phyloP scores from a whole-genome alignment of 2,888 invertebrate genomes.

The Amphimallon solstitiale region DNA sequence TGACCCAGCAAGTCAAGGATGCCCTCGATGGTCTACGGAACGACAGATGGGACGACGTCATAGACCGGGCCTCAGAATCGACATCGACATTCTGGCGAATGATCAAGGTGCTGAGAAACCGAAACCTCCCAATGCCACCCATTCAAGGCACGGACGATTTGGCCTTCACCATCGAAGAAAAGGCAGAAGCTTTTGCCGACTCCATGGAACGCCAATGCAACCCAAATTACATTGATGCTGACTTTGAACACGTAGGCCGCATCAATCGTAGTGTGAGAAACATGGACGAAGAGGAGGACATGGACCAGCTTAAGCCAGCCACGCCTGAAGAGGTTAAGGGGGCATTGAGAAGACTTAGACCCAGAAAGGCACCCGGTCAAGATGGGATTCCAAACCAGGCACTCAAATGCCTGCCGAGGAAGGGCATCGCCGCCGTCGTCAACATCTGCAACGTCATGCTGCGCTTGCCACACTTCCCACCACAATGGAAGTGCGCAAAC shows the following conservation, averaged over 20 bases:
- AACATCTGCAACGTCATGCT: slow-evolving; percentile 1
- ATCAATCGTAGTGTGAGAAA: slow-evolving; percentile 5
- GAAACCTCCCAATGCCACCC: not conserved
- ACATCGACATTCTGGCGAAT: not conserved
- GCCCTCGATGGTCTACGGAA: too few relatives aligned
- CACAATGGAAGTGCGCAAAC: not conserved
- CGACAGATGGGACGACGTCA: too few relatives aligned
- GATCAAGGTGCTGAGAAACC: not conserved
- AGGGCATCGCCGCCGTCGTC: not conserved
- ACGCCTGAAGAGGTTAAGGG: not conserved
- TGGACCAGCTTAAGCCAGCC: not conserved
- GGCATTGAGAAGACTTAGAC: too few relatives aligned
- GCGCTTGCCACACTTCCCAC: not conserved
- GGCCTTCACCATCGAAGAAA: not conserved
- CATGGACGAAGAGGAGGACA: not conserved
- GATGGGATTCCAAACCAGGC: not conserved
- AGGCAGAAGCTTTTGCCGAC: not conserved
- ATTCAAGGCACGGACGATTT: not conserved
- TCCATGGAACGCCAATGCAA: slow-evolving; percentile 31
- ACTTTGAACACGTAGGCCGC: slow-evolving; percentile 29
- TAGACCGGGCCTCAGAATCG: too few relatives aligned
- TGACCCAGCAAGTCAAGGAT: too few relatives aligned
- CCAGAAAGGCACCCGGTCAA: not conserved
- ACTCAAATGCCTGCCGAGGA: not conserved
- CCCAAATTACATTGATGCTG: slow-evolving; percentile 21